Conservation (phyloP, 2,888 invertebrate species). For the Altica lythri region DNA sequence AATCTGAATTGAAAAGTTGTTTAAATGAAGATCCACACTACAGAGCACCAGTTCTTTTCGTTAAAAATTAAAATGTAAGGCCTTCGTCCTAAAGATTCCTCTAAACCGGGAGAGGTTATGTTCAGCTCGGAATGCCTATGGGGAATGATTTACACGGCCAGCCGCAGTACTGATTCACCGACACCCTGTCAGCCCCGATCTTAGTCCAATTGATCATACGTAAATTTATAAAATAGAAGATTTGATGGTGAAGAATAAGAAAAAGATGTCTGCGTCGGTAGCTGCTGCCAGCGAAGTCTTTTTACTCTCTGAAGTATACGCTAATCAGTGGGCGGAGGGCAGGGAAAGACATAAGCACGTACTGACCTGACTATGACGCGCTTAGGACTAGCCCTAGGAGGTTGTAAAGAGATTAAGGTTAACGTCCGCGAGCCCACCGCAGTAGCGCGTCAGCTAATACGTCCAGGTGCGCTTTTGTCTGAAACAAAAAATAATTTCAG, state of each 20-base stretch:
- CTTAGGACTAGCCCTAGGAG: constrained; percentile 44
- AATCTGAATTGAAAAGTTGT: constrained; percentile 33
- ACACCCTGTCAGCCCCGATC: constrained; percentile 31
- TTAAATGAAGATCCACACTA: constrained; percentile 43
- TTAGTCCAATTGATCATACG: constrained; percentile 28
- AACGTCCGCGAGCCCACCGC: constrained; percentile 93
- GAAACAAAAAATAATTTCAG: constrained; percentile 58
- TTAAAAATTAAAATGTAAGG: constrained; percentile 40
- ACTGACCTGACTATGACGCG: constrained; percentile 54
- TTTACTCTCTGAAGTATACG: constrained; percentile 57
- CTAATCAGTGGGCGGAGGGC: constrained; percentile 50
- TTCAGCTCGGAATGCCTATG: constrained; percentile 38
- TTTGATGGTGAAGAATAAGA: constrained; percentile 18
- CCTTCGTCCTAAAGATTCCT: constrained; percentile 42
- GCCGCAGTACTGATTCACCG: constrained; percentile 47
- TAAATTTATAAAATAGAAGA: constrained; percentile 7
- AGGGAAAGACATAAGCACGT: constrained; percentile 42
- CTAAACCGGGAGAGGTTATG: constrained; percentile 37
- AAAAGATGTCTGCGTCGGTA: constrained; percentile 32
- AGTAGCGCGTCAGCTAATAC: constrained; percentile 91
- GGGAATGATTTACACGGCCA: constrained; percentile 52
- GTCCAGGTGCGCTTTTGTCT: constrained; percentile 95
- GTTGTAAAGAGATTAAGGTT: constrained; percentile 50
- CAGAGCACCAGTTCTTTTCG: constrained; percentile 48
- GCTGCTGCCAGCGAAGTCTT: constrained; percentile 56